Percentiles rank a stretch among this genome's conserved stretches.
phyloP scores from a whole-genome alignment of 2,797 vertebrate species.

The Lithobates sylvaticus region DNA sequence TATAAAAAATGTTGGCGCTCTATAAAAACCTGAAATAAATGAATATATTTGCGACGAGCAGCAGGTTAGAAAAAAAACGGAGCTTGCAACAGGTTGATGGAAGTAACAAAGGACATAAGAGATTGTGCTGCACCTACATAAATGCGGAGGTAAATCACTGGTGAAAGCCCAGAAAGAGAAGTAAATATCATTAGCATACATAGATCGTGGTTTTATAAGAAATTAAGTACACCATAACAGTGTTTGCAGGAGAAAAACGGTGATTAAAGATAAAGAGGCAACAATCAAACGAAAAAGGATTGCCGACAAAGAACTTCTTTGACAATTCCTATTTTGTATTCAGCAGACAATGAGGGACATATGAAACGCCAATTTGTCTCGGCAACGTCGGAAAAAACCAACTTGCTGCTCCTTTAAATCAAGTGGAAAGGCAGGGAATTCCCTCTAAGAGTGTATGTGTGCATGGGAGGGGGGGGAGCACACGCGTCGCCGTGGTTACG shows the following conservation, averaged over 20 bases:
- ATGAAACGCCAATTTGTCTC: background rate
- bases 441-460: constrained; percentile 69
- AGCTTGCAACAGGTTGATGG: too few relatives aligned
- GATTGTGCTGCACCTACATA: too few relatives aligned
- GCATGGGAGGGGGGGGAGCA: constrained; percentile 50
- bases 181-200: too few relatives aligned
- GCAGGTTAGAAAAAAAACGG: too few relatives aligned
- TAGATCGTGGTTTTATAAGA: background rate
- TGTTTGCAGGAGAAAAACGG: background rate
- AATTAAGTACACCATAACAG: too few relatives aligned
- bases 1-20: too few relatives aligned
- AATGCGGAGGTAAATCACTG: too few relatives aligned
- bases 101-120: too few relatives aligned
- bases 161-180: too few relatives aligned
- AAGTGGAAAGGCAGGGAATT: constrained; percentile 62
- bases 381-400: background rate
- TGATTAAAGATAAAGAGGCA: background rate
- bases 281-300: background rate
- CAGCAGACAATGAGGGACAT: background rate
- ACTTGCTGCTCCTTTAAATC: constrained; percentile 52
- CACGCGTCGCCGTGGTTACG: constrained; percentile 52
- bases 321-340: background rate
- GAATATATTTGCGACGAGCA: too few relatives aligned
- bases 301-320: background rate
- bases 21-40: too few relatives aligned